These are phyloP conservation scores for Caradrina kadenii DNA, from an alignment of 2,888 invertebrate genomes.

Conservation along the genomic window DNA sequence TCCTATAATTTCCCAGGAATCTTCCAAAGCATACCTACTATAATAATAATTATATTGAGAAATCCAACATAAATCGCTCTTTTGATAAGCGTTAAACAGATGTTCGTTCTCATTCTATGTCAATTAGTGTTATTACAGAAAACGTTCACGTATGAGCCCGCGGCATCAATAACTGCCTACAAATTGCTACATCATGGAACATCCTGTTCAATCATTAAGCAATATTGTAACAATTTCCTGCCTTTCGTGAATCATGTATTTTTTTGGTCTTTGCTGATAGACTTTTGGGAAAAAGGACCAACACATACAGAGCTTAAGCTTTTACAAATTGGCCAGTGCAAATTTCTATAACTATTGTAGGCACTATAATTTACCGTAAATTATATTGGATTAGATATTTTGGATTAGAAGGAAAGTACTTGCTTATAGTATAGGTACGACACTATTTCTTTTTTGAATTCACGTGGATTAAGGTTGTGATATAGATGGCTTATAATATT, in stretches of 20 bases:
- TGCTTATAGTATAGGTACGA: too few species aligned
- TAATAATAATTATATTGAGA: background rate
- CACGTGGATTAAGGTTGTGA: background rate
- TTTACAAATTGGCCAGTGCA: background rate
- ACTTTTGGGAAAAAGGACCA: background rate
- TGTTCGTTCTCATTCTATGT: background rate
- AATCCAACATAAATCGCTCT: background rate
- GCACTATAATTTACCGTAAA: background rate
- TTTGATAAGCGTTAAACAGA: background rate
- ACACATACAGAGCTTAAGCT: background rate
- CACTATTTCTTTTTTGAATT: background rate
- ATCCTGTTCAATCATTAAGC: conserved; percentile 21
- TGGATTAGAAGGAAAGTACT: background rate
- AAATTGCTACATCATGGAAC: conserved; percentile 32
- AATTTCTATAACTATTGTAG: background rate
- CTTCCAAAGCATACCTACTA: background rate
- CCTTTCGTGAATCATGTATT: background rate
- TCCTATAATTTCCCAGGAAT: background rate
- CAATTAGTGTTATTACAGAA: conserved; percentile 39
- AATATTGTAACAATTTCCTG: conserved; percentile 34
- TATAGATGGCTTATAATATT: background rate
- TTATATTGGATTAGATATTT: background rate
- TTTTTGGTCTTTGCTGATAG: conserved; percentile 20
- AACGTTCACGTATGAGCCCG: conserved; percentile 4
- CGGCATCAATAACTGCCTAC: conserved; percentile 28